phyloP scores from a whole-genome alignment of 2,888 invertebrate species.

The Ferrisia virgata region DNA sequence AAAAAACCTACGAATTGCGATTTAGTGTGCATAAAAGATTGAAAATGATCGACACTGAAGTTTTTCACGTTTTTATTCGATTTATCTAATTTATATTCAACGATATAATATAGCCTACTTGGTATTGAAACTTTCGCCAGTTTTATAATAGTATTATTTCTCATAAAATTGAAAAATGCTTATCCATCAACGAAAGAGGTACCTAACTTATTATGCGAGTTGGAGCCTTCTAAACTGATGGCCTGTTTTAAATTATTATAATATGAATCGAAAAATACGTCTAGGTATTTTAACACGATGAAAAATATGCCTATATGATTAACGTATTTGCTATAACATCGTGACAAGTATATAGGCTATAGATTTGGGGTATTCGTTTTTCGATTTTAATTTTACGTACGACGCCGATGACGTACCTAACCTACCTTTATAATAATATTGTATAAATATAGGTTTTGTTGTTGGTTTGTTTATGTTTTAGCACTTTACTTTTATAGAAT shows the following conservation, averaged over 20 bases:
- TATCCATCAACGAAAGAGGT: background rate
- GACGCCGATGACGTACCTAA: too few species aligned
- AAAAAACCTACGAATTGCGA: background rate
- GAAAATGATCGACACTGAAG: background rate
- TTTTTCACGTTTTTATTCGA: background rate
- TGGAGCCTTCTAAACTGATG: background rate
- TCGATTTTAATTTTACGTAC: background rate
- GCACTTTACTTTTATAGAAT: too few species aligned
- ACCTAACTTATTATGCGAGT: background rate
- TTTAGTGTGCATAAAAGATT: background rate
- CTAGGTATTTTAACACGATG: background rate
- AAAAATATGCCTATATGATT: background rate
- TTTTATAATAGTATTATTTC: background rate
- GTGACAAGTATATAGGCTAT: too few species aligned
- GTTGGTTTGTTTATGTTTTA: too few species aligned
- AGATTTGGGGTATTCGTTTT: too few species aligned
- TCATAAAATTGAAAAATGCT: conserved; percentile 12
- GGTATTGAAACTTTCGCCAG: background rate
- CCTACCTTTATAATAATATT: too few species aligned
- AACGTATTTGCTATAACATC: background rate
- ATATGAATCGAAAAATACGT: background rate
- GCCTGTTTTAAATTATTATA: background rate
- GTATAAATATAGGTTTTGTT: too few species aligned
- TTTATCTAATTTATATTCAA: background rate
- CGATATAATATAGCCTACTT: background rate